Base-by-base conservation (phyloP, 2,113 vertebrate species). In the Limnothrissa miodon region DNA sequence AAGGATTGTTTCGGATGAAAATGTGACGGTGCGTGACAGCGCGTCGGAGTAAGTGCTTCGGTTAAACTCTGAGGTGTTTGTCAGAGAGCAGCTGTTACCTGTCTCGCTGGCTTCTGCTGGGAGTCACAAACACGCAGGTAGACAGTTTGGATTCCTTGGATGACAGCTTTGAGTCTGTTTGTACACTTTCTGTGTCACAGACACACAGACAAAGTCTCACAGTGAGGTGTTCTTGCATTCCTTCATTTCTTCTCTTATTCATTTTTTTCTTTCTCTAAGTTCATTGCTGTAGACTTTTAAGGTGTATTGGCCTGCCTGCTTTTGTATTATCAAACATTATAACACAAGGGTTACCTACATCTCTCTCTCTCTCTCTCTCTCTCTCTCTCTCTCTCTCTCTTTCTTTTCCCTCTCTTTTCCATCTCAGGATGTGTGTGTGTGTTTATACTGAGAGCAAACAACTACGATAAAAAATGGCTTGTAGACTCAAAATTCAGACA, bases 391-490 rank as follows among this genome's bases (percentile, higher is more conserved):
- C 25, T 36, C 25, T 36, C 62, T 70, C 29, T 33, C 11, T 15
- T 5, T 62, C 1, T 62, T 6, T 13, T 1, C 13, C 13, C 45
- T 46, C 45, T 45, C 45, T 45, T 10, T 45, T 10, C 45, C 13
- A 7, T 46, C 45, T 46, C 45, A 10, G 11, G 13, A 0, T 56
- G 4, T 56, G 51, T 23, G 21, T 21, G 48, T 53, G 48, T 53
- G 19, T 56, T 56, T 56, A 23, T 53, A 53, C 51, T 53, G 17
- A 53, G 19, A 48, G 70, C 79, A 79, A 84, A 84, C 70, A 80
- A 66, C 66, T 74, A 84, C 82, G 81, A 81, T 19, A 17, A 56
- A n/a, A 78, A 86, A 86, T 86, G 33, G 42, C 25, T 81, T 80
- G 80, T 33, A 86, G 81, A 83, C 79, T 33, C 19, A 23, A 56